Percentiles rank a stretch among this genome's conserved stretches.
phyloP scores from a whole-genome alignment of 1,140 invertebrate species.

The Sycophila sp. region DNA sequence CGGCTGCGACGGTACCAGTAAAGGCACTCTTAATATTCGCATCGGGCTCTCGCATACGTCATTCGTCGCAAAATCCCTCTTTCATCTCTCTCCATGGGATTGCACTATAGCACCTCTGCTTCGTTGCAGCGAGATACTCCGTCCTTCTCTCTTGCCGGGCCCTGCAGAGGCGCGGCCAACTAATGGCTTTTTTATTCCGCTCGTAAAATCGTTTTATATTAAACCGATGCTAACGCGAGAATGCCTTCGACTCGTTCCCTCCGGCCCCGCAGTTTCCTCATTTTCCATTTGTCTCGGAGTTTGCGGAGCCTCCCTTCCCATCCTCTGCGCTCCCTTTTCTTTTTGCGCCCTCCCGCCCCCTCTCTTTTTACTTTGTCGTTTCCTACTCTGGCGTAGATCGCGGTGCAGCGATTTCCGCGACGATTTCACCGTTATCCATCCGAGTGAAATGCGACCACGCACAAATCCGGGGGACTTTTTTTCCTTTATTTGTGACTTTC shows the following conservation, averaged over 20 bases:
- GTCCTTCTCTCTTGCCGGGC: constrained; percentile 11
- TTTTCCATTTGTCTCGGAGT: constrained; percentile 44
- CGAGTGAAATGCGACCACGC: constrained; percentile 20
- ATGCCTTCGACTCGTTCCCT: constrained; percentile 37
- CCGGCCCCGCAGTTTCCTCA: constrained; percentile 25
- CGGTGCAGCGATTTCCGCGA: constrained; percentile 19
- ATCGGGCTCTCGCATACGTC: not conserved
- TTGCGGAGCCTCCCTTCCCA: constrained; percentile 39
- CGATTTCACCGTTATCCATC: constrained; percentile 30
- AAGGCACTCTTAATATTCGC: constrained; percentile 14
- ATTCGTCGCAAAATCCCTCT: constrained; percentile 23
- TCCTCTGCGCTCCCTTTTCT: constrained; percentile 10
- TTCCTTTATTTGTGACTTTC: constrained; percentile 22
- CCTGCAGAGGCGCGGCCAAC: constrained; percentile 29
- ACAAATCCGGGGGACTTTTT: constrained; percentile 14
- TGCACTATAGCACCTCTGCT: constrained; percentile 11
- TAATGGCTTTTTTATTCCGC: constrained; percentile 54
- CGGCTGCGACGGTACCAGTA: not conserved
- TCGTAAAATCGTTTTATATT: constrained; percentile 55
- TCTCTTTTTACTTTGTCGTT: not conserved
- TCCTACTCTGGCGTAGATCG: not conserved
- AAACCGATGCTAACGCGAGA: constrained; percentile 48
- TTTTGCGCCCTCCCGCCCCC: not conserved
- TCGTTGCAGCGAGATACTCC: constrained; percentile 35
- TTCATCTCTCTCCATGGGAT: constrained; percentile 39